Evolutionary conservation across 92 coral and sea anemone genomes (phyloP), one percentile per base, ranked within the genome.

Genomic region (Scolanthus callimorphus): DNA sequence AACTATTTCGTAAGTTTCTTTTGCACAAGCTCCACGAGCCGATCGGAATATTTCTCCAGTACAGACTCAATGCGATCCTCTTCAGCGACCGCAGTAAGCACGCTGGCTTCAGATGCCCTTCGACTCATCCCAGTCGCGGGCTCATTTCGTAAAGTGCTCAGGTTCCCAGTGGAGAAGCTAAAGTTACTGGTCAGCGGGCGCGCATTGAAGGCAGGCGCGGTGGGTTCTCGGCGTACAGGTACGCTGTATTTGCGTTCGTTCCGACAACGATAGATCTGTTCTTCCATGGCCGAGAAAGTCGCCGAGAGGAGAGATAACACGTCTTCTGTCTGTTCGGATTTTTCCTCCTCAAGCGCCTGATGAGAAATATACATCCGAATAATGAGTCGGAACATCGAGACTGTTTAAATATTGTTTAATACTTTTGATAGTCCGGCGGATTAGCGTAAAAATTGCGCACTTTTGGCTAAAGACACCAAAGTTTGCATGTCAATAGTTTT

Each of bases 221-320:
- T 63, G 39, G 76, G 37, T 2, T 68, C 59, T 57, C 65, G 64
- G 21, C 25, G 22, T 12, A 62, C 80, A 10, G 57, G 73, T 39
- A 55, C 51, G 60, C 84, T 63, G 6, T 71, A 69, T 31, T 84
- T 70, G 19, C 97, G 59, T 39, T 74, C 85, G 27, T 49, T 59
- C 44, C 89, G 79, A 31, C 91, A 83, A 20, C 82, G 86, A 56
- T 65, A 70, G 24, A 82, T 71, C 30, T 77, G 81, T 34, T 84
- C 91, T 41, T 88, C 94, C 30, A 89, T 88, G 13, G 82, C 81
- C 1, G 92, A 62, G 38, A 88, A 92, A 1, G 94, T 92, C 62
- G 83, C 78, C 27, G 98, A 78, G 11, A 92, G 79, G 61, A 84
- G 61, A 28, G 96, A 65, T 24, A 92, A 62, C 39, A 81, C 69